These are phyloP conservation scores for Cepaea hortensis DNA, from an alignment of 2,888 invertebrate species.

Conservation along the genomic window DNA sequence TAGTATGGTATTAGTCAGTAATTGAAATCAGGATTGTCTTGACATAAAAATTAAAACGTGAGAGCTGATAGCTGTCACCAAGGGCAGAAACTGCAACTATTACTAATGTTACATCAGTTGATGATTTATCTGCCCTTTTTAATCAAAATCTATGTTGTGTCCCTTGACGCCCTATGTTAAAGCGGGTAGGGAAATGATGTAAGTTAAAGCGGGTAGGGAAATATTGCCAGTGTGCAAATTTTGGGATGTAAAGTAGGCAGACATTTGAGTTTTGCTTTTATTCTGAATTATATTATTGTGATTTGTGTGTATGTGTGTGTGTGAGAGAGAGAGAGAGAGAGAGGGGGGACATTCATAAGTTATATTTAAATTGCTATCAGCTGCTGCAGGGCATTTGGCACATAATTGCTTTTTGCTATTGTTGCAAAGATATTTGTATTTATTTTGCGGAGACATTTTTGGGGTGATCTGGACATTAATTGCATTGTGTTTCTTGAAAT, in stretches of 20 bases:
- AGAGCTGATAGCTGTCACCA: background rate
- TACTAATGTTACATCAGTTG: background rate
- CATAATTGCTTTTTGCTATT: too few species aligned
- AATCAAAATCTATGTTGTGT: background rate
- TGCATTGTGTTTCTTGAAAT: constrained; percentile 18
- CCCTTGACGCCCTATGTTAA: background rate
- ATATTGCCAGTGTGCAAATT: too few species aligned
- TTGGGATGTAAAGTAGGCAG: too few species aligned
- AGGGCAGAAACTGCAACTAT: constrained; percentile 10
- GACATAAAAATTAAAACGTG: too few species aligned
- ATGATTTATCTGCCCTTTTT: background rate
- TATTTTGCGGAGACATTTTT: background rate
- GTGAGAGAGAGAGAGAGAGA: background rate
- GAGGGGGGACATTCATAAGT: too few species aligned
- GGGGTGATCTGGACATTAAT: background rate
- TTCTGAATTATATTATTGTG: background rate
- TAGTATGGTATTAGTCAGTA: too few species aligned
- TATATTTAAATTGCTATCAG: background rate
- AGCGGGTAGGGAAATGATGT: too few species aligned
- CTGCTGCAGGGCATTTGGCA: too few species aligned
- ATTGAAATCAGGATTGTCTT: too few species aligned
- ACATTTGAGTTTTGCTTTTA: background rate
- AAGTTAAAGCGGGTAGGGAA: too few species aligned
- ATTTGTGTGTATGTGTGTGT: background rate
- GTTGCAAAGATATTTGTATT: background rate